Conservation (phyloP, 2,797 vertebrate species). For the Propithecus deckenii region DNA sequence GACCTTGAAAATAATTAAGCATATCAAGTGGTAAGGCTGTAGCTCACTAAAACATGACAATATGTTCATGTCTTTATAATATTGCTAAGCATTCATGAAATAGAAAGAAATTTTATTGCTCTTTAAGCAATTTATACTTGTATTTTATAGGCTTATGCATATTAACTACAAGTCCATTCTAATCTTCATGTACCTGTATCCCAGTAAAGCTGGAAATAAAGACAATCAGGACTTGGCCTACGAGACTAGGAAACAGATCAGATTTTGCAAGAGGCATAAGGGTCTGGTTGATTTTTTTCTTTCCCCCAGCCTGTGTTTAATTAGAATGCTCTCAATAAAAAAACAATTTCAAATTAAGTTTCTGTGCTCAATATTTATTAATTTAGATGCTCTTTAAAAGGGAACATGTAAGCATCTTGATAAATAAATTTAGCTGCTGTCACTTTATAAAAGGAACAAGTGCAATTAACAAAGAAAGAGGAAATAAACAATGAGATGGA, state of each 20-base stretch:
- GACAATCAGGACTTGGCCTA: neutral
- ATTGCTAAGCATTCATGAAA: conserved; percentile 31
- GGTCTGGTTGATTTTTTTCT: neutral
- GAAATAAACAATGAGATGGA: neutral
- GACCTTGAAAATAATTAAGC: conserved; percentile 75
- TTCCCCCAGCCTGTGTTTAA: conserved; percentile 49
- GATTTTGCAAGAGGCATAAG: neutral
- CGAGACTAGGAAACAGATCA: conserved; percentile 2
- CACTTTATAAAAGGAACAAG: conserved; percentile 42
- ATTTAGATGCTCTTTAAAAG: conserved; percentile 43
- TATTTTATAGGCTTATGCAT: conserved; percentile 29
- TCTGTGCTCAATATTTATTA: conserved; percentile 56
- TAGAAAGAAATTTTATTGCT: conserved; percentile 49
- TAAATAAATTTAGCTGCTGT: conserved; percentile 34
- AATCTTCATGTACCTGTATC: conserved; percentile 42
- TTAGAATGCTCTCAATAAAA: conserved; percentile 56
- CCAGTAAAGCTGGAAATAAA: conserved; percentile 27
- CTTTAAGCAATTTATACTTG: conserved; percentile 60
- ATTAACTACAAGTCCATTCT: conserved; percentile 2
- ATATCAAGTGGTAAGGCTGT: conserved; percentile 27
- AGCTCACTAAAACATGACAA: conserved; percentile 63
- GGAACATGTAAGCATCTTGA: conserved; percentile 36
- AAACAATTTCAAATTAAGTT: conserved; percentile 36
- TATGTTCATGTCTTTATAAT: conserved; percentile 63
- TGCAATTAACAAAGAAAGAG: neutral